Evolutionary conservation across 2,113 vertebrate species (phyloP).

Genomic region (Fulica atra): DNA sequence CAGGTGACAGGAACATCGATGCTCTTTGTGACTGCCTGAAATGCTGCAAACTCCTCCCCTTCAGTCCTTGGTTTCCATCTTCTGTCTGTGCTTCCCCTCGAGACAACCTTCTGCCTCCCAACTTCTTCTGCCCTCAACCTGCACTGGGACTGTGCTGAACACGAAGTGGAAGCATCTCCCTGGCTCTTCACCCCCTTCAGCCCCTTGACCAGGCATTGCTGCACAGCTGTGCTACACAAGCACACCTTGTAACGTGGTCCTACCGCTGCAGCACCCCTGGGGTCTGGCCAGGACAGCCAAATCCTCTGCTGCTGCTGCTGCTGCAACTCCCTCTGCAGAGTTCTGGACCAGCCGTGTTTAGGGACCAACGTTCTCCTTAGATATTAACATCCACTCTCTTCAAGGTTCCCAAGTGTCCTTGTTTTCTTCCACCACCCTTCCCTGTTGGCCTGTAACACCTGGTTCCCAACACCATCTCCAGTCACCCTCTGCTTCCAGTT

Average conservation of each 20-base stretch:
- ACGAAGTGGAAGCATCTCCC: background rate
- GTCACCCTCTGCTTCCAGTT: background rate
- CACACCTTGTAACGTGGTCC: background rate
- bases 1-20: background rate
- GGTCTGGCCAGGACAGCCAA: background rate
- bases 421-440: background rate
- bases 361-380: background rate
- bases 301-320: background rate
- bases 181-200: fast-evolving
- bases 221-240: fast-evolving
- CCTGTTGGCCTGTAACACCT: background rate
- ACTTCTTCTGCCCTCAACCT: background rate
- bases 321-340: background rate
- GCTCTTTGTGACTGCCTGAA: background rate
- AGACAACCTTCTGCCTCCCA: background rate
- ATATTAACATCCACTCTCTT: background rate
- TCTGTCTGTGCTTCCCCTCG: background rate
- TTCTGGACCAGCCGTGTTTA: background rate
- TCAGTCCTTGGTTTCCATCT: background rate
- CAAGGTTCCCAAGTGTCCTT: background rate
- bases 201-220: fast-evolving
- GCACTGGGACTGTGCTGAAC: background rate
- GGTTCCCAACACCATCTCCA: background rate
- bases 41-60: background rate
- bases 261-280: background rate